Evolutionary conservation across 35 echinoderm and acorn worm species (phyloP).

Genomic region (Eucidaris tribuloides): DNA sequence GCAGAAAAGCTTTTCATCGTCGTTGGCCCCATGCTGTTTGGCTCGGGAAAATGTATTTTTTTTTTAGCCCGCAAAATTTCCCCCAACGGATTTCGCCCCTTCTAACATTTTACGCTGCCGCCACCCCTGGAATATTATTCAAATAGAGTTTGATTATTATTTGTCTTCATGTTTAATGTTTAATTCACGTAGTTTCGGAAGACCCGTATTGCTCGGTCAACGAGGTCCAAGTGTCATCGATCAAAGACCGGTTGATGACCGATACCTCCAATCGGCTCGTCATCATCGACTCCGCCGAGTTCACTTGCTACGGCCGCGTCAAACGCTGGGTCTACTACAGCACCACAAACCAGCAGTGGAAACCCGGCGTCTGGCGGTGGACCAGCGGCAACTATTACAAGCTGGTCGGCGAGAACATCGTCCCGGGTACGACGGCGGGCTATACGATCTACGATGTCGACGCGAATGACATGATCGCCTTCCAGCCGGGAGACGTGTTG

Average conservation of each 20-base stretch:
- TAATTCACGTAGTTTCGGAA: conserved; percentile 21
- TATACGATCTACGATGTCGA: conserved; percentile 57
- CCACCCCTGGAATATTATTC: too few relatives aligned
- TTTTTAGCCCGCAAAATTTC: too few relatives aligned
- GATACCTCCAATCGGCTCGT: conserved; percentile 54
- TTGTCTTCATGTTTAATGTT: neutral
- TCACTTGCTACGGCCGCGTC: conserved; percentile 63
- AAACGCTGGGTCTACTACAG: conserved; percentile 71
- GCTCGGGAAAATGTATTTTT: too few relatives aligned
- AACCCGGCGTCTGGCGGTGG: conserved; percentile 70
- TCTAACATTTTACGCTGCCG: too few relatives aligned
- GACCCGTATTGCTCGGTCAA: conserved; percentile 46
- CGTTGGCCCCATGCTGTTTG: too few relatives aligned
- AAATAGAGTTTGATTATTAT: too few relatives aligned
- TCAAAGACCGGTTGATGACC: conserved; percentile 60
- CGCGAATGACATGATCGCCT: conserved; percentile 33
- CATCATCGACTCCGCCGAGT: conserved; percentile 47
- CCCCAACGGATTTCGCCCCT: too few relatives aligned
- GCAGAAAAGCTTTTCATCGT: too few relatives aligned
- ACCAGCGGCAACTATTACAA: conserved; percentile 64
- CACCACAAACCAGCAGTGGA: conserved; percentile 48
- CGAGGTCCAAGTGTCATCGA: conserved; percentile 30
- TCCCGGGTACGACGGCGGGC: conserved; percentile 49
- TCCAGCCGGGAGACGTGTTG: conserved; percentile 74
- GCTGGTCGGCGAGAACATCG: conserved; percentile 75